Base-by-base conservation (phyloP, 2,888 invertebrate species). In the Stratiomys singularior region DNA sequence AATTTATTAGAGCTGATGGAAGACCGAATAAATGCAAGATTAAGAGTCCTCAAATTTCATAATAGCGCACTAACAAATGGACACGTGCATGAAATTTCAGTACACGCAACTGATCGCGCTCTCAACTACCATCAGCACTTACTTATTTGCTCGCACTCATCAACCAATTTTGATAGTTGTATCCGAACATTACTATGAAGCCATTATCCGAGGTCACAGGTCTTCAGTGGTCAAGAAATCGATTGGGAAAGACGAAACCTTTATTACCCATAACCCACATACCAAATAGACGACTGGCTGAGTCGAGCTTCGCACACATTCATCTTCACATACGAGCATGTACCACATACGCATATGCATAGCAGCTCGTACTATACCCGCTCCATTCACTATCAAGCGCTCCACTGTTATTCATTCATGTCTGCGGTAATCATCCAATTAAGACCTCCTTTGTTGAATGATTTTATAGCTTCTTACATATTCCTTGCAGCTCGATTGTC, bases 391-490 rank as follows among this genome's bases (percentile, higher is more conserved):
- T 47, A 46, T 52, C 52, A 13, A 52, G 37, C 56, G 58, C 72
- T 72, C 72, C 37, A 52, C 56, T 58, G 72, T 58, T 56, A 72
- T 72, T 72, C 72, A 72, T 72, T 72, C 72, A 72, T 72, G 72
- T 56, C 72, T 72, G 72, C 72, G 72, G 72, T 72, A 72, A 56
- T 72, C 72, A 72, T 72, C 72, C 72, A 72, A 72, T 72, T 72
- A 72, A 72, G 72, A 72, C 37, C 72, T 72, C 58, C 72, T 72
- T 72, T 72, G 72, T 72, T 72, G 72, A 30, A 30, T 72, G 58
- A 30, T 52, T 71, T 71, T 52, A 71, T 27, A 71, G 71, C 52
- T 52, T 71, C 71, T 67, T 67, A 67, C 60, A 25, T 23, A 5
- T 60, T 23, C 60, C 18, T 23, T 60, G 5, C 37, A 37, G 3